Conservation (phyloP, 2,113 vertebrate species). For the Butastur rufipennis region DNA sequence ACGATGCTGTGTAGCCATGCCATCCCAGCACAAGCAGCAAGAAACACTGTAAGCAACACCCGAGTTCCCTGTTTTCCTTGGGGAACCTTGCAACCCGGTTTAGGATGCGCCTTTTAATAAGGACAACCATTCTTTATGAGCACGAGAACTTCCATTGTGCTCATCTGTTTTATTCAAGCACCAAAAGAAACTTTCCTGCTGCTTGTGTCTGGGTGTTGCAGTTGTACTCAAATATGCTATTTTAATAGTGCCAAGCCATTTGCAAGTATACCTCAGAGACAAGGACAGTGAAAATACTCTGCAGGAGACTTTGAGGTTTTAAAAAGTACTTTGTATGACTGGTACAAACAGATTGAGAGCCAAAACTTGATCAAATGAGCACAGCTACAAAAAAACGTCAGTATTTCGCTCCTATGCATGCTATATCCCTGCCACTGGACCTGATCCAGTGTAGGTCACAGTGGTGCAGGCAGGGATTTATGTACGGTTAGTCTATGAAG, state of each 20-base stretch:
- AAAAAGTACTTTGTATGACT: neutral
- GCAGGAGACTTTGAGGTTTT: neutral
- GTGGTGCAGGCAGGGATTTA: neutral
- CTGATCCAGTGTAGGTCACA: neutral
- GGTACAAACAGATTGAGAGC: neutral
- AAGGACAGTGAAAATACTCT: neutral
- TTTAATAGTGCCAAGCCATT: neutral
- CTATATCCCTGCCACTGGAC: neutral
- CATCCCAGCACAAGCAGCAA: neutral
- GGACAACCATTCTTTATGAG: accelerated
- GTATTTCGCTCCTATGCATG: neutral
- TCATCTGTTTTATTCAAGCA: neutral
- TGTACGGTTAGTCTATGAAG: neutral
- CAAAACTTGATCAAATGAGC: neutral
- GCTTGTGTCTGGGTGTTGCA: neutral
- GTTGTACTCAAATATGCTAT: neutral
- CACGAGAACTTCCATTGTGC: neutral
- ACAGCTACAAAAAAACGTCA: neutral
- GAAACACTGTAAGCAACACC: neutral
- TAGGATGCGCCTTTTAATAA: neutral
- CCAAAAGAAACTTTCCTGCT: neutral
- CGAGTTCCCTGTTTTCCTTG: neutral
- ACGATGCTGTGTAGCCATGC: neutral
- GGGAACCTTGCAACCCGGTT: neutral
- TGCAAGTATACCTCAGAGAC: neutral